These are phyloP conservation scores for Limnodromus scolopaceus DNA, from an alignment of 2,797 vertebrate species.

Conservation along the genomic window DNA sequence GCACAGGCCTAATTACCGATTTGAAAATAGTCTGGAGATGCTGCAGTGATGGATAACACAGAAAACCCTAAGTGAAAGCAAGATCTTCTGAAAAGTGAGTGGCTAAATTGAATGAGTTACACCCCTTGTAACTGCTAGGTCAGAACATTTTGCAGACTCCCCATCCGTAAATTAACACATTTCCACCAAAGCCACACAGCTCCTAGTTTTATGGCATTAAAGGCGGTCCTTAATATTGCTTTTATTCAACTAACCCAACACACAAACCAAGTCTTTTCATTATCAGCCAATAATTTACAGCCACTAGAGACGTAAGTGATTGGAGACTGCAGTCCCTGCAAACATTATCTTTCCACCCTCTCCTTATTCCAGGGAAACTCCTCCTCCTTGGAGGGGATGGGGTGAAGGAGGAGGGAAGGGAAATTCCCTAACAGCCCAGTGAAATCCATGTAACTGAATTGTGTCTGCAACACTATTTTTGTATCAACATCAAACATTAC, in stretches of 20 bases:
- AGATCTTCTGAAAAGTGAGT: neutral
- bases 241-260: neutral
- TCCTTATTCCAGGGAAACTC: neutral
- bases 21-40: neutral
- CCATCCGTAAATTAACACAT: neutral
- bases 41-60: neutral
- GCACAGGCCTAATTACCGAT: neutral
- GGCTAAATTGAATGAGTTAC: neutral
- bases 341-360: neutral
- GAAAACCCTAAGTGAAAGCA: neutral
- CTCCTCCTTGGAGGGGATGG: neutral
- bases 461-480: neutral
- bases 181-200: neutral
- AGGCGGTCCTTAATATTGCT: neutral
- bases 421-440: neutral
- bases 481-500: neutral
- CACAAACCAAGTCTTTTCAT: neutral
- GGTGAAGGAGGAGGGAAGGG: neutral
- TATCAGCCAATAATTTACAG: neutral
- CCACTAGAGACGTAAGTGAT: neutral
- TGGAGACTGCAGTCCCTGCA: neutral
- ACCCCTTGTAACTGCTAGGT: neutral
- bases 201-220: neutral
- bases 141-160: neutral
- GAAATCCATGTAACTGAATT: neutral